Base-by-base conservation (phyloP, 23 tunicate genomes). In the Phallusia fumigata region DNA sequence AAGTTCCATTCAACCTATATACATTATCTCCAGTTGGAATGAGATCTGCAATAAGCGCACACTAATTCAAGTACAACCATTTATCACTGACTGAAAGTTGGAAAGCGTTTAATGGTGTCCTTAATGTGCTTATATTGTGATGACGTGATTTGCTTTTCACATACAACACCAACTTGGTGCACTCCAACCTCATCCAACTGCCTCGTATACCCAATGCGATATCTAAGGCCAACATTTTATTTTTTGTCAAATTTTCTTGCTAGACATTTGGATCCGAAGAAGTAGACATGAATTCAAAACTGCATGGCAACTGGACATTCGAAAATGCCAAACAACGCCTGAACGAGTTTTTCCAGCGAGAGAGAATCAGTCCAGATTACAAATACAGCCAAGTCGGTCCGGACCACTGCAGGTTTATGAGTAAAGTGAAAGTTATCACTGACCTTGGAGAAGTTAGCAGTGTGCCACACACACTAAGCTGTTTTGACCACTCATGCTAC, bases 261-360 rank as follows among this genome's bases (percentile, higher is more conserved):
- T 47, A 95, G 90, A 95, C 98, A 6, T 86, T 85, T 76, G 94
- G 77, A 0, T 89, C 98, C 1, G 98, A 95, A 83, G 95, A 86
- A 75, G 89, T 95, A 30, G 95, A 95, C 77, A 64, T 95, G 64
- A 95, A 89, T 64, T 79, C 98, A 19, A 83, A 86, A 69, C 83
- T 95, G 5, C 98, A 95, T 65, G 98, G 98, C 69, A 89, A 86
- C 76, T 95, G 98, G 98, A 95, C 98, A 51, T 82, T 95, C 19
- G 98, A 95, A 36, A 95, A 95, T 74, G 95, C 90, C 21, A 88
- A 89, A 75, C 81, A 80, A 33, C 79, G 93, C 49, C 83, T 95
- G 74, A 83, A 95, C 65, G 83, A 95, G 80, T 95, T 89, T 65
- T 95, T 89, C 80, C 94, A 88, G 65, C 74, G 90, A 53, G 89